Evolutionary conservation across 35 echinoderm and acorn worm genomes (phyloP), one percentile per base, ranked within the genome.

Genomic region (Eucidaris tribuloides): DNA sequence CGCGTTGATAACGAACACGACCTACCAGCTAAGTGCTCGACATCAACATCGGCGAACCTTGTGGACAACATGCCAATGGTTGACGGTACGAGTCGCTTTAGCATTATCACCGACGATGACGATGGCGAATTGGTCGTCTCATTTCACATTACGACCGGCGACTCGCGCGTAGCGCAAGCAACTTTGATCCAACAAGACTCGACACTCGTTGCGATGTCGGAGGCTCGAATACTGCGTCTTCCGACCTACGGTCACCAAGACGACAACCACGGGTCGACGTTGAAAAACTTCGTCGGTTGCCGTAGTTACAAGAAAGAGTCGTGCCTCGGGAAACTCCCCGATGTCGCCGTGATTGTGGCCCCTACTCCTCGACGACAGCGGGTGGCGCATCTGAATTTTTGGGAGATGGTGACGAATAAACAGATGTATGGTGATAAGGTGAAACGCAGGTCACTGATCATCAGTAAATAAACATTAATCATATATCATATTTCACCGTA

Each of bases 121-220:
- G 68, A 74, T 22, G 18, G 29, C 68, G 68, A 74, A 14, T 1
- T 74, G 35, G 24, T 20, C 38, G 41, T 74, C 9, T 35, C 29
- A 22, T 40, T 74, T 40, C 35, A 74, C 36, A 44, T 74, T 22
- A 74, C 38, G 25, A 74, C 37, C 36, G 68, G 44, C 34, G 68
- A 74, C 68, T 33, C 41, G 9, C 68, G 68, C 28, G 68, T 74
- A 7, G 34, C 68, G 11, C 68, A 44, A 22, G 68, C 68, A 44
- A 35, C 44, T 2, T 44, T 74, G 24, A 74, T 74, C 6, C 68
- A 74, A 25, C 68, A 74, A 40, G 68, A 74, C 17, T 74, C 68
- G 30, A 74, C 68, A 22, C 68, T 74, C 40, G 35, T 74, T 44
- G 68, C 68, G 2, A 74, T 74, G 68, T 74, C 68, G 30, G 68